Base-by-base conservation (phyloP, 2,888 invertebrate species). In the Timema cristinae region DNA sequence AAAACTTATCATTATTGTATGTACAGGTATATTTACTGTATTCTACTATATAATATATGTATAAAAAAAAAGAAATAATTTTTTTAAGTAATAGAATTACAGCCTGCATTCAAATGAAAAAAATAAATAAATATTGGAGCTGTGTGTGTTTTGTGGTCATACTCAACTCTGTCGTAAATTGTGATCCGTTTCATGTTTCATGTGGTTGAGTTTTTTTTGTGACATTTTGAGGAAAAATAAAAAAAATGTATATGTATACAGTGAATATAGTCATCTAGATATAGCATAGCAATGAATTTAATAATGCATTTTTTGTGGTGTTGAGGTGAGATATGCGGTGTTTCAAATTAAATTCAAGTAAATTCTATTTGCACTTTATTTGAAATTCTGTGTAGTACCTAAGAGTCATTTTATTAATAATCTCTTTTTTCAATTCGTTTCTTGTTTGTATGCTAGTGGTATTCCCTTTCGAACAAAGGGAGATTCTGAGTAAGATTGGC, bases 1-100 rank as follows among this genome's bases (percentile, higher is more conserved):
- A 63, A 59, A 63, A 63, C 47, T 63, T 63, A 63, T 32, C 63
- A 48, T 63, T 63, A 13, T 63, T 32, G 63, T 63, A 63, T 63
- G 63, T 63, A 63, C 63, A 63, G 63, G 63, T 63, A 63, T 63
- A 63, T 32, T 48, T 63, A 32, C 32, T 63, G 63, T 63, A 63
- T 11, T 63, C 32, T 32, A 32, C 32, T 32, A 32, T 32, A 32
- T 32, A 32, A 63, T 48, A 48, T 59, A 13, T 47, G 63, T 48
- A 63, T 48, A 63, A 63, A 47, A 13, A 47, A 63, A 59, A 8
- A 8, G n/a, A 11, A 63, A 32, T 63, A 63, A 63, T 63, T 63
- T 63, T 63, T 63, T 54, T 54, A 13, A 13, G 54, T 54, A 54
- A 54, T 32, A 32, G n/a, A 54, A 54, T 54, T n/a, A n/a, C 7